phyloP scores from a whole-genome alignment of 1,140 invertebrate genomes.

The Heliconius hermathena region DNA sequence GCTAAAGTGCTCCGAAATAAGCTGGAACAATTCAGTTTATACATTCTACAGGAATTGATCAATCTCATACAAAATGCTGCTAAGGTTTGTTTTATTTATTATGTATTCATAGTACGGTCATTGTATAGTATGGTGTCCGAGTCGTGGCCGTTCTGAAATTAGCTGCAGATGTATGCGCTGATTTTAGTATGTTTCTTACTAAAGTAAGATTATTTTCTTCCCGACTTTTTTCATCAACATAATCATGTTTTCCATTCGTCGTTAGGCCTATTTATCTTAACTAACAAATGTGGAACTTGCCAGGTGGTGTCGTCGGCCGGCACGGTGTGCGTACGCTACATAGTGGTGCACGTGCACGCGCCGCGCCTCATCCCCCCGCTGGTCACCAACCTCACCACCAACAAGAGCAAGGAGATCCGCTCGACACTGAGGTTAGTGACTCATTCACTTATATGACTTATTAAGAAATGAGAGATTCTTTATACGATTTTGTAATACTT shows the following conservation, averaged over 20 bases:
- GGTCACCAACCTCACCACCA: constrained; percentile 87
- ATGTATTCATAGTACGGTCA: neutral
- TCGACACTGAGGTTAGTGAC: constrained; percentile 69
- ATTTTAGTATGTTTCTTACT: too few relatives aligned
- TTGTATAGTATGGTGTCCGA: neutral
- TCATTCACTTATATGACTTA: too few relatives aligned
- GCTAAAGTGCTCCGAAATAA: constrained; percentile 91
- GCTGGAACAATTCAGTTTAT: constrained; percentile 92
- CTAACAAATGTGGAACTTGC: constrained; percentile 11
- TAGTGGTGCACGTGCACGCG: constrained; percentile 93
- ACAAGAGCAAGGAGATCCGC: constrained; percentile 96
- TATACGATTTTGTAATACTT: too few relatives aligned
- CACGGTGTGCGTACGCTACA: constrained; percentile 92
- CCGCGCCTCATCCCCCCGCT: constrained; percentile 93
- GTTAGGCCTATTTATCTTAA: too few relatives aligned
- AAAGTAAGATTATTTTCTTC: too few relatives aligned
- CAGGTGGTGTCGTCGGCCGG: constrained; percentile 96
- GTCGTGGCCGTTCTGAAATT: too few relatives aligned
- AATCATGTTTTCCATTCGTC: too few relatives aligned
- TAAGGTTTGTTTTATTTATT: constrained; percentile 84
- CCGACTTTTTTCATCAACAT: too few relatives aligned
- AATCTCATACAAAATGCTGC: constrained; percentile 97
- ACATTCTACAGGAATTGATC: constrained; percentile 91
- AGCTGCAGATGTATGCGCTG: too few relatives aligned
- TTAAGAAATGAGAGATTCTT: too few relatives aligned